Conservation (phyloP, 2,888 invertebrate species). For the Nemotelus pantherinus region DNA sequence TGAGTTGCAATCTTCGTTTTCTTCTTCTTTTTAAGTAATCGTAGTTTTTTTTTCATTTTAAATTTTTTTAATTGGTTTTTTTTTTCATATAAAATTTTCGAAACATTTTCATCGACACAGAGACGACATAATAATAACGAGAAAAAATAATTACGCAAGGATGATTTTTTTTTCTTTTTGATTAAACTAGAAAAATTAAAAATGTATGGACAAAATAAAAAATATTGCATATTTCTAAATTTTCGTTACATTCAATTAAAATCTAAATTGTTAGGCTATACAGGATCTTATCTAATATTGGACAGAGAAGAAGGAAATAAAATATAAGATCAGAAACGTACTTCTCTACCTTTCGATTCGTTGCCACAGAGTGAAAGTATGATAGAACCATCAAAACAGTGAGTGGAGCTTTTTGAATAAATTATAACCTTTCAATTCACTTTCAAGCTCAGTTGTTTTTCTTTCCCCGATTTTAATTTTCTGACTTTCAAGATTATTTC, state of each 20-base stretch:
- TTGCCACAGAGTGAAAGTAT: background rate
- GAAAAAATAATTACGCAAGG: constrained; percentile 17
- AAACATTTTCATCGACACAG: constrained; percentile 29
- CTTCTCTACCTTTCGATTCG: background rate
- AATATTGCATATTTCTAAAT: constrained; percentile 29
- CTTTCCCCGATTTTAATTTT: constrained; percentile 8
- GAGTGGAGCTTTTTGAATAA: background rate
- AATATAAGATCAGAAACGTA: background rate
- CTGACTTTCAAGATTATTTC: background rate
- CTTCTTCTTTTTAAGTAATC: background rate
- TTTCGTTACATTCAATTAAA: constrained; percentile 32
- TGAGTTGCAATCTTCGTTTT: constrained; percentile 17
- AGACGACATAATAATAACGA: background rate
- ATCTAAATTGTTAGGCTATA: constrained; percentile 10
- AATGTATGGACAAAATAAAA: constrained; percentile 1
- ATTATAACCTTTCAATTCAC: constrained; percentile 1
- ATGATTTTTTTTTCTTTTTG: constrained; percentile 9
- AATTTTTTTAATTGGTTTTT: constrained; percentile 16
- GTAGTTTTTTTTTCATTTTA: constrained; percentile 21
- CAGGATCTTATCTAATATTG: constrained; percentile 21
- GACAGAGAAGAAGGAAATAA: constrained; percentile 9
- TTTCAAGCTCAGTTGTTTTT: constrained; percentile 21
- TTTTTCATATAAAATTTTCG: constrained; percentile 22
- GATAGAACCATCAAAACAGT: background rate
- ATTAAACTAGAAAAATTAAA: constrained; percentile 27